Percentiles rank a stretch among this genome's conserved stretches.
Conservation (phyloP, 2,797 vertebrate species). For the Ceyx erithaca region DNA sequence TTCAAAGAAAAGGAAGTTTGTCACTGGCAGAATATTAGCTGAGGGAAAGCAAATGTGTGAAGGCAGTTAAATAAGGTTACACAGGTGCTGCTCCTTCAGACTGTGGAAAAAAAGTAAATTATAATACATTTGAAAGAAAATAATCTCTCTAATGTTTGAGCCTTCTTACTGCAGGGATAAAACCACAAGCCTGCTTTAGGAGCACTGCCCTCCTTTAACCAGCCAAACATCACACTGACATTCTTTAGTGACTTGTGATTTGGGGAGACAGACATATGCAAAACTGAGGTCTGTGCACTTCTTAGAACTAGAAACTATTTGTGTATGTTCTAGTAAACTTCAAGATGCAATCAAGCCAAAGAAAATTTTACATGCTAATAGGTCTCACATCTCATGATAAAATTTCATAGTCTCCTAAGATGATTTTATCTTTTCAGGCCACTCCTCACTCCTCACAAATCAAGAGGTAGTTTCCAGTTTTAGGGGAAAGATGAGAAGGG, state of each 20-base stretch:
- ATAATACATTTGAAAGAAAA: slow-evolving; percentile 57
- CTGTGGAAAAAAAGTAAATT: slow-evolving; percentile 51
- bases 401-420: slow-evolving; percentile 7
- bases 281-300: slow-evolving; percentile 48
- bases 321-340: slow-evolving; percentile 61
- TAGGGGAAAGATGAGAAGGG: slow-evolving; percentile 16
- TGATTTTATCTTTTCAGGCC: slow-evolving; percentile 19
- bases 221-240: slow-evolving; percentile 47
- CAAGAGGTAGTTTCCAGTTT: slow-evolving; percentile 33
- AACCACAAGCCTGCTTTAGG: slow-evolving; percentile 52
- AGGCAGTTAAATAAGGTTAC: slow-evolving; percentile 68
- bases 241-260: slow-evolving; percentile 63
- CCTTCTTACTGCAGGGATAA: slow-evolving; percentile 32
- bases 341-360: slow-evolving; percentile 54
- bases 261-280: slow-evolving; percentile 16
- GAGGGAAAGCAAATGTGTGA: slow-evolving; percentile 45
- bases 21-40: slow-evolving; percentile 39
- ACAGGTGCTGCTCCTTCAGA: slow-evolving; percentile 69
- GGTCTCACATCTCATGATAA: not conserved
- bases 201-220: slow-evolving; percentile 39
- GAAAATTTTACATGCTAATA: slow-evolving; percentile 11
- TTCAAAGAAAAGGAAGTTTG: slow-evolving; percentile 48
- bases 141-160: slow-evolving; percentile 33
- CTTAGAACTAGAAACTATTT: slow-evolving; percentile 55
- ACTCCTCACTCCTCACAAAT: slow-evolving; percentile 18